Conservation (phyloP, 2,113 vertebrate genomes). For the Xenopus laevis region DNA sequence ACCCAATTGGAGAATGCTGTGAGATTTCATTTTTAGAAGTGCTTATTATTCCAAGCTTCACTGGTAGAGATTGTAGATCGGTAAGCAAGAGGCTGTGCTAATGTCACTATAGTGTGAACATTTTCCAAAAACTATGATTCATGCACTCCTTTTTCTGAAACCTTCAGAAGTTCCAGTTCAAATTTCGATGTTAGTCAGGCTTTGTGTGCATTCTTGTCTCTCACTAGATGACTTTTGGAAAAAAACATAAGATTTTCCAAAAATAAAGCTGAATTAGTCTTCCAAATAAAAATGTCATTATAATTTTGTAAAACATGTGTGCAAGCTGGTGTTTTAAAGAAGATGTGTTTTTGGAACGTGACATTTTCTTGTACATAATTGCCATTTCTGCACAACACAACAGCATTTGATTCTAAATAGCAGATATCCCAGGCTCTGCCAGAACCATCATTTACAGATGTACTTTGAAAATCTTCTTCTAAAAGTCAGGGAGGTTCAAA, state of each 20-base stretch:
- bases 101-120: no score
- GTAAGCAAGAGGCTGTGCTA: no score
- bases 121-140: no score
- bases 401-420: constrained; percentile 12
- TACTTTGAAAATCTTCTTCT: constrained; percentile 29
- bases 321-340: not conserved
- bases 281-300: not conserved
- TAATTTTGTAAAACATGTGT: not conserved
- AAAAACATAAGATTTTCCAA: no score
- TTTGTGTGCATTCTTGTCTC: not conserved
- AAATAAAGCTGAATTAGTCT: no score
- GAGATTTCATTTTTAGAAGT: no score
- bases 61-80: no score
- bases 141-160: not conserved
- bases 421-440: constrained; percentile 23
- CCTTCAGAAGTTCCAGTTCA: not conserved
- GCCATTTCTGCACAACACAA: not conserved
- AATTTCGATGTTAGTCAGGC: not conserved
- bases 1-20: no score
- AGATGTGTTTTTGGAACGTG: not conserved
- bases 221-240: no score
- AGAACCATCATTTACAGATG: constrained; percentile 29
- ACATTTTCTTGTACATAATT: not conserved
- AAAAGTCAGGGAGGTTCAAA: constrained; percentile 37
- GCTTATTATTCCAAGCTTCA: no score